A percentile compares a stretch with the other conserved stretches of the same genome.
Conservation (phyloP, 2,888 invertebrate species). For the Pandemis heparana region DNA sequence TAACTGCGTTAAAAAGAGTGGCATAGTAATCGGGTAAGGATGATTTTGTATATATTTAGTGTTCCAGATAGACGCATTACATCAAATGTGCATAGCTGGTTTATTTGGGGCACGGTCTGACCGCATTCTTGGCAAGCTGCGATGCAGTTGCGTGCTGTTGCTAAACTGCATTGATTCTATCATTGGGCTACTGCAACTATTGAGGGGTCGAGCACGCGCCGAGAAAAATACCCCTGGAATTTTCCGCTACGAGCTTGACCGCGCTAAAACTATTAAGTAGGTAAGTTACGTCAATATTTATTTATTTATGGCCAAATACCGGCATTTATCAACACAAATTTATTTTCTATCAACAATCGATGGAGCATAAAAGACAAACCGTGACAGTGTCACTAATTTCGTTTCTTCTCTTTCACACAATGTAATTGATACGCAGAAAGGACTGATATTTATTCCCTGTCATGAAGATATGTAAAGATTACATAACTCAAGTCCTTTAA, state of each 20-base stretch:
- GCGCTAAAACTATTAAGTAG: constrained; percentile 57
- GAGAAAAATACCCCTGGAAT: constrained; percentile 65
- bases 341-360: neutral
- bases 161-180: constrained; percentile 61
- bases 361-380: neutral
- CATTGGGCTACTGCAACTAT: constrained; percentile 49
- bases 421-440: neutral
- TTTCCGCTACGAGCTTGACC: constrained; percentile 67
- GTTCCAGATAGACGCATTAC: constrained; percentile 13
- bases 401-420: neutral
- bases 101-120: constrained; percentile 38
- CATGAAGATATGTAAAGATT: neutral
- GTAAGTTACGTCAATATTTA: constrained; percentile 21
- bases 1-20: neutral
- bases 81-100: constrained; percentile 36
- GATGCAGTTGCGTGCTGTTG: constrained; percentile 51
- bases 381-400: neutral
- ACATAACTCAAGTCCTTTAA: constrained; percentile 17
- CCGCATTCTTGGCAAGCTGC: constrained; percentile 51
- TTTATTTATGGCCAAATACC: constrained; percentile 45
- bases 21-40: neutral
- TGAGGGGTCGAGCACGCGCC: constrained; percentile 54
- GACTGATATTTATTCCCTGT: too few species aligned
- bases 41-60: neutral
- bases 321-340: neutral